These are phyloP conservation scores for Gobio gobio DNA, from an alignment of 2,113 vertebrate genomes.

Conservation along the genomic window DNA sequence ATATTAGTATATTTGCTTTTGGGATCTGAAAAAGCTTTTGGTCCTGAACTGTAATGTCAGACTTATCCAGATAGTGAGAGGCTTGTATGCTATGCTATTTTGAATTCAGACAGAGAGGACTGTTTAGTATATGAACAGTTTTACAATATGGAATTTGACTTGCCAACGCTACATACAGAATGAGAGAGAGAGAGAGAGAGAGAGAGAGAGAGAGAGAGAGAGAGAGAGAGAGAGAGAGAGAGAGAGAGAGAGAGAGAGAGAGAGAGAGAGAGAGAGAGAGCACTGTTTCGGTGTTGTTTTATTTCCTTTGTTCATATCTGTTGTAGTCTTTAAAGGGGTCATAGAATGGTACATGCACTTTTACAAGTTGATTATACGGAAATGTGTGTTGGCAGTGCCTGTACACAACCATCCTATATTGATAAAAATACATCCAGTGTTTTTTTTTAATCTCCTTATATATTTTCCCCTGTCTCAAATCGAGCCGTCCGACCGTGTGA, in stretches of 20 bases:
- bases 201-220: no score
- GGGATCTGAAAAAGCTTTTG: background rate
- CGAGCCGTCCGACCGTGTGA: no score
- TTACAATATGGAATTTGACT: background rate
- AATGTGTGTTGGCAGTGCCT: no score
- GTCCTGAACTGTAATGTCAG: background rate
- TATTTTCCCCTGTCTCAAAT: no score
- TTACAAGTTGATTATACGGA: no score
- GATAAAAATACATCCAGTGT: no score
- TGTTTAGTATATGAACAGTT: background rate
- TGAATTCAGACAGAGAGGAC: background rate
- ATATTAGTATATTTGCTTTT: background rate
- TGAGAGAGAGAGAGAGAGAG: background rate
- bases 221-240: background rate
- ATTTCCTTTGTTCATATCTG: background rate
- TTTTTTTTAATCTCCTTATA: no score
- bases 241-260: no score
- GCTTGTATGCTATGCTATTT: background rate
- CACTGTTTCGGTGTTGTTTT: background rate
- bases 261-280: background rate
- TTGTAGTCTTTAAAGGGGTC: background rate
- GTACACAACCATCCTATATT: no score
- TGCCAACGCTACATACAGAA: background rate
- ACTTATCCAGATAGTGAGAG: no score
- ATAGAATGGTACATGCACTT: no score